Percentiles rank a stretch among this genome's conserved stretches.
These are phyloP conservation scores for Malacoctenus gilli DNA, from an alignment of 2,797 vertebrate genomes.

Conservation along the genomic window DNA sequence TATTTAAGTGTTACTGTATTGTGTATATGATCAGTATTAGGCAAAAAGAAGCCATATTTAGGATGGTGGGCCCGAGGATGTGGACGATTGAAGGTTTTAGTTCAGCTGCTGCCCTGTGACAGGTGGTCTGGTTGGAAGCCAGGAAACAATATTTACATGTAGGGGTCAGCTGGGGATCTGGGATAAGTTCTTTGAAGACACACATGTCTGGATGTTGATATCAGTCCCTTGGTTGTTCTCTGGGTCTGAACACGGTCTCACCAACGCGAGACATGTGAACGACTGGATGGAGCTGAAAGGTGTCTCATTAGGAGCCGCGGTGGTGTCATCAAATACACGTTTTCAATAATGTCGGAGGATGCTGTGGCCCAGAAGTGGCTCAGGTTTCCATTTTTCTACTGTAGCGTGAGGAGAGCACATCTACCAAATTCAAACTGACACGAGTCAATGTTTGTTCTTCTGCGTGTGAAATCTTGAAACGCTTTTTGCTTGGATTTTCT, in stretches of 20 bases:
- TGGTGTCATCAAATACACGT: slow-evolving; percentile 13
- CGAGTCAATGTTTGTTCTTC: too few relatives aligned
- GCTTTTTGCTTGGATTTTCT: slow-evolving; percentile 53
- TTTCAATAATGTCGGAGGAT: background rate
- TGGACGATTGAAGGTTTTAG: slow-evolving; percentile 48
- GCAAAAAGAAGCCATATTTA: slow-evolving; percentile 69
- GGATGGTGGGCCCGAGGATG: slow-evolving; percentile 43
- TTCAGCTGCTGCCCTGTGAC: slow-evolving; percentile 41
- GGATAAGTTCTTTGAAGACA: slow-evolving; percentile 11
- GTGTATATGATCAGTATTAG: slow-evolving; percentile 88
- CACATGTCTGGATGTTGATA: background rate
- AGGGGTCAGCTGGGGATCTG: slow-evolving; percentile 18
- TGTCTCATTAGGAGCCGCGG: slow-evolving; percentile 6
- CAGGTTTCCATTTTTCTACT: slow-evolving; percentile 35
- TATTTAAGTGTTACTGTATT: slow-evolving; percentile 85
- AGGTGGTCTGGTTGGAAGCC: too few relatives aligned
- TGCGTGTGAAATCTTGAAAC: slow-evolving; percentile 52
- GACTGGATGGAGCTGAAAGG: too few relatives aligned
- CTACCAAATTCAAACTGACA: slow-evolving; percentile 19
- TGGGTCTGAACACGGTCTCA: slow-evolving; percentile 22
- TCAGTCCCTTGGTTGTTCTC: background rate
- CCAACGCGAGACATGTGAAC: slow-evolving; percentile 20
- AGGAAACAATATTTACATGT: slow-evolving; percentile 13
- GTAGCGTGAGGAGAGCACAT: slow-evolving; percentile 13
- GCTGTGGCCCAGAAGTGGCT: slow-evolving; percentile 30